Percentiles rank a stretch among this genome's conserved stretches.
These are phyloP conservation scores for Heliconius ethilla DNA, from an alignment of 2,888 invertebrate genomes.

Conservation along the genomic window DNA sequence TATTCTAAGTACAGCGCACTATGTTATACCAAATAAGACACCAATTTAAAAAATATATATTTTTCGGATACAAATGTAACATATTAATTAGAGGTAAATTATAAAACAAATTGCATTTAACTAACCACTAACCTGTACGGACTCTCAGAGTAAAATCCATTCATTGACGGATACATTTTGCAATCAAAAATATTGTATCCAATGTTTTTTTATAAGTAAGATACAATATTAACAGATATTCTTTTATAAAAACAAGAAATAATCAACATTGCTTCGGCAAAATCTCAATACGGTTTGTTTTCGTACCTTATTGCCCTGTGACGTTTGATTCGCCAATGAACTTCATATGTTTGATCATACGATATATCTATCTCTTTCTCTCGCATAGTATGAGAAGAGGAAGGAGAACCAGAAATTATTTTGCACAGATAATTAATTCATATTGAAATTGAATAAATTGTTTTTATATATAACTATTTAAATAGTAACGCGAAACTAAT, in stretches of 20 bases:
- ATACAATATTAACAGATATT: conserved; percentile 48
- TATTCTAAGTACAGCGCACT: not conserved
- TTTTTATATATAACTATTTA: conserved; percentile 45
- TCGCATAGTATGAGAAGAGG: conserved; percentile 45
- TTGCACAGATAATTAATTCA: conserved; percentile 43
- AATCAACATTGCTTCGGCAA: conserved; percentile 60
- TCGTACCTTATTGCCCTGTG: conserved; percentile 52
- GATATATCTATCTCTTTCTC: conserved; percentile 62
- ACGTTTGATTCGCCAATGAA: conserved; percentile 63
- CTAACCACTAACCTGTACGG: conserved; percentile 72
- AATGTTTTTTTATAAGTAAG: conserved; percentile 52
- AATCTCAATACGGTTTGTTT: conserved; percentile 61
- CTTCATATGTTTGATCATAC: conserved; percentile 72
- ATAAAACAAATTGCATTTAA: conserved; percentile 17
- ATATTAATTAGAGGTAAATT: not conserved
- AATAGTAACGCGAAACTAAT: conserved; percentile 46
- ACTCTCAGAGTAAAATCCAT: conserved; percentile 71
- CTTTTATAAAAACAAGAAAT: conserved; percentile 51
- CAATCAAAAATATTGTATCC: conserved; percentile 48
- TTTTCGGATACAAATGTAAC: not conserved
- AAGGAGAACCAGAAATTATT: conserved; percentile 52
- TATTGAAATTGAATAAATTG: conserved; percentile 28
- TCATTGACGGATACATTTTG: conserved; percentile 73
- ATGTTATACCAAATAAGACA: not conserved
- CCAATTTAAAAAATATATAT: not conserved